These are phyloP conservation scores for Ramphastos sulfuratus DNA, from an alignment of 2,113 vertebrate species.

Conservation along the genomic window DNA sequence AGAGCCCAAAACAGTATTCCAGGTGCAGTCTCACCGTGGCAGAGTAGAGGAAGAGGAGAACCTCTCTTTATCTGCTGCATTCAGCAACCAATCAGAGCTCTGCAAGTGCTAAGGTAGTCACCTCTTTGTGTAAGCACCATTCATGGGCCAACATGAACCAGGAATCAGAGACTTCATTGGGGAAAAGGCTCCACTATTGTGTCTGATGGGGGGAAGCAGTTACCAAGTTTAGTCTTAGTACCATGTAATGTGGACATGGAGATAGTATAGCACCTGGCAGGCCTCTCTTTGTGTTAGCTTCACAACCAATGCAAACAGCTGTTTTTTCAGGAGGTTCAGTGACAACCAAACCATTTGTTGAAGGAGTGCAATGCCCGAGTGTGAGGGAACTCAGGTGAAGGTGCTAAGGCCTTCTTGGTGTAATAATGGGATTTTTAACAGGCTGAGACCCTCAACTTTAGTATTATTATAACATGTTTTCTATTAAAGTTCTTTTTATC, in stretches of 20 bases:
- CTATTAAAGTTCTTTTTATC: constrained; percentile 64
- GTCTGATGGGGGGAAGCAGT: constrained; percentile 20
- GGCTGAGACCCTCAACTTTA: constrained; percentile 20
- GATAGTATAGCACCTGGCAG: background rate
- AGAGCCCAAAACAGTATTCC: too few relatives aligned
- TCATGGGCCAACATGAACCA: constrained; percentile 10
- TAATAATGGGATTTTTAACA: background rate
- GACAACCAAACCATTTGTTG: background rate
- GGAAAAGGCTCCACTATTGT: constrained; percentile 28
- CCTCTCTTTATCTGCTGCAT: too few relatives aligned
- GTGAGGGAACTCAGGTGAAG: background rate
- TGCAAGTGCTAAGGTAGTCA: too few relatives aligned
- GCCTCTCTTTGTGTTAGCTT: background rate
- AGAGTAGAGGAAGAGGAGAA: too few relatives aligned
- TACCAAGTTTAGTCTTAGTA: constrained; percentile 37
- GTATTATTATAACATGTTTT: constrained; percentile 57
- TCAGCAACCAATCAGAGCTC: too few relatives aligned
- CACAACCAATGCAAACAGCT: constrained; percentile 2
- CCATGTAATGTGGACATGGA: background rate
- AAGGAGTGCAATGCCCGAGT: background rate
- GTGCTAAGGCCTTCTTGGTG: background rate
- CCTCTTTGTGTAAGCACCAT: background rate
- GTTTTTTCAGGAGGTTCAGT: background rate
- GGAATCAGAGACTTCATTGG: constrained; percentile 7
- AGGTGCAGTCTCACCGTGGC: too few relatives aligned